phyloP scores from a whole-genome alignment of 2,888 invertebrate genomes.

The Eupithecia vulgata region DNA sequence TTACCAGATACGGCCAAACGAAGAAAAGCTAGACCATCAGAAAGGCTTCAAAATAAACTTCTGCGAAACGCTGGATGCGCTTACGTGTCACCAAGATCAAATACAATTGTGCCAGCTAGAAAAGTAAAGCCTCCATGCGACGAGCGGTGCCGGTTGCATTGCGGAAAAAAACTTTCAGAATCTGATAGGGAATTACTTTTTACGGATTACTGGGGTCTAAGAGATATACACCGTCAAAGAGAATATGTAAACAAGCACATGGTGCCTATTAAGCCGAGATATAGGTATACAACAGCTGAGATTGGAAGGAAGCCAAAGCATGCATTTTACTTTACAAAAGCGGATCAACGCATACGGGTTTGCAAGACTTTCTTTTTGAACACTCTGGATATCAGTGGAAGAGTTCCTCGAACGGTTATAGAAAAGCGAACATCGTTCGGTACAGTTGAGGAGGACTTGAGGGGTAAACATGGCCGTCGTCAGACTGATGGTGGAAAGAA shows the following conservation, averaged over 20 bases:
- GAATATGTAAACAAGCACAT: not conserved
- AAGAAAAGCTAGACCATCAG: not conserved
- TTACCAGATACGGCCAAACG: not conserved
- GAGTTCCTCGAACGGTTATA: not conserved
- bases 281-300: not conserved
- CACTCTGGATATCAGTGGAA: conserved; percentile 4
- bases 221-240: not conserved
- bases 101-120: not conserved
- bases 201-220: not conserved
- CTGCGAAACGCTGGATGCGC: conserved; percentile 4
- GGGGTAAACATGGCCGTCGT: conserved; percentile 1
- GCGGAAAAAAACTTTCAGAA: not conserved
- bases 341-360: not conserved
- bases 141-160: not conserved
- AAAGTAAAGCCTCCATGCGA: conserved; percentile 1
- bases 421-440: not conserved
- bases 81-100: not conserved
- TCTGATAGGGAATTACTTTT: not conserved
- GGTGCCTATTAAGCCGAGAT: not conserved
- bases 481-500: not conserved
- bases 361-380: conserved; percentile 7
- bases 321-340: conserved; percentile 5
- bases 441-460: not conserved
- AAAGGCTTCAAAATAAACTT: not conserved
- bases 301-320: not conserved